Evolutionary conservation across 2,797 vertebrate genomes (phyloP).

Genomic region (Anniella stebbinsi): DNA sequence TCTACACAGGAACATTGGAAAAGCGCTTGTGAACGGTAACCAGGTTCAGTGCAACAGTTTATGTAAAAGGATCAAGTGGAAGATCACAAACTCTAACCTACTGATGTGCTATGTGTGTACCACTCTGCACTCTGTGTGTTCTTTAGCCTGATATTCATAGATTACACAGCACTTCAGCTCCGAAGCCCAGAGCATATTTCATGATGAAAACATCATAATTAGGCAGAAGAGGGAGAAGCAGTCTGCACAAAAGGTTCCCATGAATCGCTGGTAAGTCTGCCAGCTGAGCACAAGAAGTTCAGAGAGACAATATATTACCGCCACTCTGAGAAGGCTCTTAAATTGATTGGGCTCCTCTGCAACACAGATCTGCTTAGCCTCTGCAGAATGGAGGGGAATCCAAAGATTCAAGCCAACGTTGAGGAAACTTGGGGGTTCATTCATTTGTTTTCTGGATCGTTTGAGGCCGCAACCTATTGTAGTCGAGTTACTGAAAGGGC

Average conservation of each 20-base stretch:
- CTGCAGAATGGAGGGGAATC: background rate
- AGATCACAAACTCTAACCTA: background rate
- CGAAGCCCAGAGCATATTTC: conserved; percentile 55
- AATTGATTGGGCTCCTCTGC: background rate
- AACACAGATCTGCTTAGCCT: background rate
- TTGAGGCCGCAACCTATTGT: no score
- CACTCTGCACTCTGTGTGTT: fast-evolving
- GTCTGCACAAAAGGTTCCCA: conserved; percentile 49
- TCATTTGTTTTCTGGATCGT: background rate
- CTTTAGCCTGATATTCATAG: background rate
- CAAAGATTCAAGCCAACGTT: conserved; percentile 25
- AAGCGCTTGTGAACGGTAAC: background rate
- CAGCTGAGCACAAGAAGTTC: conserved; percentile 33
- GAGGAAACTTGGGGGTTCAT: background rate
- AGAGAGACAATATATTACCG: fast-evolving
- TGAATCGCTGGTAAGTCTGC: conserved; percentile 52
- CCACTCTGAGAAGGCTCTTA: conserved; percentile 10
- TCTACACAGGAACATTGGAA: background rate
- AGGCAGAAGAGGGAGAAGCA: conserved; percentile 48
- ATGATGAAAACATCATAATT: conserved; percentile 38
- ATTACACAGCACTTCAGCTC: conserved; percentile 19
- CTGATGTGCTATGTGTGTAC: background rate
- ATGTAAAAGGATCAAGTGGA: background rate
- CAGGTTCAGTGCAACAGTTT: background rate
- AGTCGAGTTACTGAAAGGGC: background rate